These are phyloP conservation scores for Prolemur simus DNA, from an alignment of 2,113 vertebrate species.

Conservation along the genomic window DNA sequence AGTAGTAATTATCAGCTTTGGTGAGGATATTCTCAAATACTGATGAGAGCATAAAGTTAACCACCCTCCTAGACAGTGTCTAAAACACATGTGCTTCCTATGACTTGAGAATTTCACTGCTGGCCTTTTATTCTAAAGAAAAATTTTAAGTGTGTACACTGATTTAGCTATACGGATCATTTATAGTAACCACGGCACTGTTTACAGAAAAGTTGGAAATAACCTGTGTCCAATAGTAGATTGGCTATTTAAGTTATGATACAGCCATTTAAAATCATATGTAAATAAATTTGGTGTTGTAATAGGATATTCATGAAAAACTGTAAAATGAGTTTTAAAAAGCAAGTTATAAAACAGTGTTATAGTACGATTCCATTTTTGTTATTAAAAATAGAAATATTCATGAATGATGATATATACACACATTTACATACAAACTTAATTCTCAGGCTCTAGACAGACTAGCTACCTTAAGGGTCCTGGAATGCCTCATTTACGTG, in stretches of 20 bases:
- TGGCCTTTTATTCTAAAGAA: background rate
- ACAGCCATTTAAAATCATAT: background rate
- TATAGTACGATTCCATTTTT: background rate
- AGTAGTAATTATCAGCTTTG: background rate
- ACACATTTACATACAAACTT: background rate
- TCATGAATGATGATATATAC: background rate
- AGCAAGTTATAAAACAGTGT: background rate
- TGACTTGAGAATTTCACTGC: background rate
- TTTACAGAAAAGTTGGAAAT: background rate
- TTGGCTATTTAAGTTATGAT: slow-evolving; percentile 8
- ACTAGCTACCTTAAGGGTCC: background rate
- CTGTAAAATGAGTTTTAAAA: background rate
- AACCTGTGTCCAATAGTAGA: background rate
- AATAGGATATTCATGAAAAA: background rate
- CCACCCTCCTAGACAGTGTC: background rate
- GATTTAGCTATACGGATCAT: background rate
- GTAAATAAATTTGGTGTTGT: background rate
- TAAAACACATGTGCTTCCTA: background rate
- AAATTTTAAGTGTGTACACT: background rate
- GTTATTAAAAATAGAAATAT: background rate
- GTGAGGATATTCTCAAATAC: background rate
- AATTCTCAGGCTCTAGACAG: background rate
- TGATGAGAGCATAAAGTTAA: background rate
- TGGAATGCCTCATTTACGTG: background rate
- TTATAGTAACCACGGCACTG: background rate